Evolutionary conservation across 1,140 invertebrate genomes (phyloP).

Genomic region (Acarapis woodi): DNA sequence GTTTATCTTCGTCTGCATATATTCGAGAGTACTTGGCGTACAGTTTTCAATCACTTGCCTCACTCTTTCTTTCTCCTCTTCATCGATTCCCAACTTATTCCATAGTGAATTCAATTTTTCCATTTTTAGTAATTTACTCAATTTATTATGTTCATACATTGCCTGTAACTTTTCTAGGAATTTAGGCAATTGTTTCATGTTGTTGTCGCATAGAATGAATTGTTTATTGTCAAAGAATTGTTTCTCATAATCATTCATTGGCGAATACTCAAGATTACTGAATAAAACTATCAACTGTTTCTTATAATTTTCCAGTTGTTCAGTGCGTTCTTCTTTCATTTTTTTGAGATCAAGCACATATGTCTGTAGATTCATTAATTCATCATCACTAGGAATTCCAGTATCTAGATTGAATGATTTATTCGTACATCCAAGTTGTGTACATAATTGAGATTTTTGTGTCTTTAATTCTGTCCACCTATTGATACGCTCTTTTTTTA

Average conservation of each 20-base stretch:
- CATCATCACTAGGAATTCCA: conserved; percentile 8
- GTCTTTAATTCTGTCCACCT: neutral
- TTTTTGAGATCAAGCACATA: conserved; percentile 4
- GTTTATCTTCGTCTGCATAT: conserved; percentile 26
- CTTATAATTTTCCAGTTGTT: conserved; percentile 16
- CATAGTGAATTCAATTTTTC: conserved; percentile 26
- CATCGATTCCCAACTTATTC: conserved; percentile 28
- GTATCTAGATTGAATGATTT: conserved; percentile 2
- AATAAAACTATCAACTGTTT: no score
- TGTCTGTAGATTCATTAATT: conserved; percentile 6
- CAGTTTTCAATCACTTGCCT: conserved; percentile 9
- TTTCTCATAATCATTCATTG: no score
- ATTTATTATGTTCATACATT: no score
- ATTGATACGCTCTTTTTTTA: conserved; percentile 6
- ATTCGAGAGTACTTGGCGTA: conserved; percentile 16
- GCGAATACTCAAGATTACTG: no score
- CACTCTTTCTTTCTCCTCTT: conserved; percentile 22
- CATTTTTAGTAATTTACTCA: no score
- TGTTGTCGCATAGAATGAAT: no score
- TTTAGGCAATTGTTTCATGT: no score
- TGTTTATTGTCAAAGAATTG: no score
- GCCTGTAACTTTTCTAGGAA: no score
- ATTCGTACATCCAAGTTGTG: neutral
- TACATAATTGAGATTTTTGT: conserved; percentile 3
- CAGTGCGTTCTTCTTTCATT: conserved; percentile 1